Conservation (phyloP, 64 coral and sea anemone species). For the Astreopora myriophthalma region DNA sequence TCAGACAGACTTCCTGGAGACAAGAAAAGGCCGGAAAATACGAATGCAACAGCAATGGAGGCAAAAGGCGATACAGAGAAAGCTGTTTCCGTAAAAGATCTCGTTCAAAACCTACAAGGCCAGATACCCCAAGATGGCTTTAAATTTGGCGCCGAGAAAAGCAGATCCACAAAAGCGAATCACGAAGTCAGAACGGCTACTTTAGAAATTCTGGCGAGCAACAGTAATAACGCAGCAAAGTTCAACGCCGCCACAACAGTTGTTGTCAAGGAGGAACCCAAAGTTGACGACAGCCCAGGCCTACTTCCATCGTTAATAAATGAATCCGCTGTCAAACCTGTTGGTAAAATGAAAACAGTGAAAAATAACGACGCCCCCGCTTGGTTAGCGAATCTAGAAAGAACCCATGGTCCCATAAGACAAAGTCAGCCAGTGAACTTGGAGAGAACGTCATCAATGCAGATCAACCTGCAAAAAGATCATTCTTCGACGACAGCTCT, state of each 20-base stretch:
- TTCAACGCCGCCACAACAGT: background rate
- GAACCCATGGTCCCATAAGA: background rate
- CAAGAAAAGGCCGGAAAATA: background rate
- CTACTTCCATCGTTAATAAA: background rate
- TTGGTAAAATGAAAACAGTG: constrained; percentile 15
- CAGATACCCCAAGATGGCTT: background rate
- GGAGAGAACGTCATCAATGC: background rate
- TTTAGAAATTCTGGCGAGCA: background rate
- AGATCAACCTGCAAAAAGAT: background rate
- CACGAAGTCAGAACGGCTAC: background rate
- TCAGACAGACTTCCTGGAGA: background rate
- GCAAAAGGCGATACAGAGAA: background rate
- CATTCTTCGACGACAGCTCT: background rate
- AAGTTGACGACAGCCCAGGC: background rate
- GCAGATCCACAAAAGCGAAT: background rate
- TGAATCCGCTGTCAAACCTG: background rate
- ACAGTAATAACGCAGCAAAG: background rate
- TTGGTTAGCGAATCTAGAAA: background rate
- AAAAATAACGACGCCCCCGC: background rate
- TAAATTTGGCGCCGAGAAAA: background rate
- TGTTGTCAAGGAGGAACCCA: background rate
- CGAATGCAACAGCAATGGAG: background rate
- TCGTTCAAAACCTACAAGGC: background rate
- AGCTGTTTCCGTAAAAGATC: background rate
- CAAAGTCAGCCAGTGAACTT: background rate